Evolutionary conservation across 2,888 invertebrate species (phyloP), one percentile per base, ranked within the genome.

Genomic region (Hyppa rectilinea): DNA sequence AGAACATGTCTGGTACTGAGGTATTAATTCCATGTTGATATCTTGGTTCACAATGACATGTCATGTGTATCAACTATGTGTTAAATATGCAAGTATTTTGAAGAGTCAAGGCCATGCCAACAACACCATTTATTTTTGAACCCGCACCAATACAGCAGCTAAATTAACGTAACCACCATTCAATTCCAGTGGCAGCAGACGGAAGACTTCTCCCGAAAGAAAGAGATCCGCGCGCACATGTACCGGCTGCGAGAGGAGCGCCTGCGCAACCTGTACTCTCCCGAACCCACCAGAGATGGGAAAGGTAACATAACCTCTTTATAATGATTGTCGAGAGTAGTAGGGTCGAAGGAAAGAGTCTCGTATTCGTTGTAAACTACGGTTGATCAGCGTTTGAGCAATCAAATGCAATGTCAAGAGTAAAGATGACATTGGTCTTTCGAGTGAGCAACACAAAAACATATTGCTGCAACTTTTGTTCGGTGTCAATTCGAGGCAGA

Each of bases 191-290:
- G 98, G 98, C 97, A 98, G 94, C 97, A 98, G 91, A 97, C 98
- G 58, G 98, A 98, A 89, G 98, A 98, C 93, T 98, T 98, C 92
- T 97, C 97, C 66, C 97, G 97, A 80, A 98, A 98, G 94, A 98
- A 98, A 92, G 98, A 98, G 93, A 98, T 99, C 87, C 97, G 98
- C 75, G 96, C 98, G 56, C 97, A 98, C 94, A 98, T 98, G 97
- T 98, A 98, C 92, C 97, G 97, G 85, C 96, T 98, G 90, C 97
- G 98, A 56, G 98, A 98, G 92, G 97, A 97, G 88, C 97, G 98
- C 75, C 96, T 98, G 87, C 97, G 97, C 88, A 97, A 97, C 92
- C 97, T 98, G 83, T 98, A 98, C 95, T 97, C 96, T 64, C 92
- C 95, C n/a, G 95, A 95, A 72, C 95, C 94, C 61, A 79, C 86